Conservation (phyloP, 2,888 invertebrate genomes). For the Drosophila lutescens region DNA sequence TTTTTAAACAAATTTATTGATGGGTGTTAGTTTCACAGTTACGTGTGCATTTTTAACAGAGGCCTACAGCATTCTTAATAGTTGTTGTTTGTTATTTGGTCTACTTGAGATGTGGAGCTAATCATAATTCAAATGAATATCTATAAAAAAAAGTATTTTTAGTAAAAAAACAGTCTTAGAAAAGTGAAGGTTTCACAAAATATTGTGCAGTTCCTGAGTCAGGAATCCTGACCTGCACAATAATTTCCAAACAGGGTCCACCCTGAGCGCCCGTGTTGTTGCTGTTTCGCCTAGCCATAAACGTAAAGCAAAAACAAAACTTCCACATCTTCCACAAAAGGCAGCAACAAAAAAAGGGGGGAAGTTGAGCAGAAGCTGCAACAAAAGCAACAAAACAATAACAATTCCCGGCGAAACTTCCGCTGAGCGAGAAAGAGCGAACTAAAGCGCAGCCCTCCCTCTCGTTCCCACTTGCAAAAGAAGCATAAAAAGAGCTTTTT, state of each 20-base stretch:
- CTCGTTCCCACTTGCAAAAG: conserved; percentile 10
- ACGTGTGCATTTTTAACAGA: too few relatives aligned
- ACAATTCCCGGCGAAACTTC: conserved; percentile 62
- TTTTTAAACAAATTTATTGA: too few relatives aligned
- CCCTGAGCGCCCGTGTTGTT: conserved; percentile 21
- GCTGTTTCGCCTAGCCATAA: conserved; percentile 18
- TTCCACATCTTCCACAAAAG: conserved; percentile 3
- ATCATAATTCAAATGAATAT: neutral
- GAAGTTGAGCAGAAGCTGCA: conserved; percentile 44
- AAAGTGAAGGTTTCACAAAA: too few relatives aligned
- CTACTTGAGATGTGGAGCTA: too few relatives aligned
- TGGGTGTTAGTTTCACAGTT: too few relatives aligned
- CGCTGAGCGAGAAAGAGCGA: conserved; percentile 46
- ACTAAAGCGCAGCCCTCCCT: conserved; percentile 16
- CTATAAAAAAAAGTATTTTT: too few relatives aligned
- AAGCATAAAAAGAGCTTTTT: conserved; percentile 63
- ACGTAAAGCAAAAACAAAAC: neutral
- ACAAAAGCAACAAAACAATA: conserved; percentile 17
- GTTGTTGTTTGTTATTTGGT: too few relatives aligned
- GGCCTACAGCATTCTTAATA: too few relatives aligned
- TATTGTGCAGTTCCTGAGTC: too few relatives aligned
- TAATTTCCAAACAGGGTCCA: conserved; percentile 14
- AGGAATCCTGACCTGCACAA: conserved; percentile 3
- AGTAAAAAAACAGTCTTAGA: too few relatives aligned
- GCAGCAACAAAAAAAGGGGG: conserved; percentile 12